These are phyloP conservation scores for Dione juno DNA, from an alignment of 2,888 invertebrate genomes.

Conservation along the genomic window DNA sequence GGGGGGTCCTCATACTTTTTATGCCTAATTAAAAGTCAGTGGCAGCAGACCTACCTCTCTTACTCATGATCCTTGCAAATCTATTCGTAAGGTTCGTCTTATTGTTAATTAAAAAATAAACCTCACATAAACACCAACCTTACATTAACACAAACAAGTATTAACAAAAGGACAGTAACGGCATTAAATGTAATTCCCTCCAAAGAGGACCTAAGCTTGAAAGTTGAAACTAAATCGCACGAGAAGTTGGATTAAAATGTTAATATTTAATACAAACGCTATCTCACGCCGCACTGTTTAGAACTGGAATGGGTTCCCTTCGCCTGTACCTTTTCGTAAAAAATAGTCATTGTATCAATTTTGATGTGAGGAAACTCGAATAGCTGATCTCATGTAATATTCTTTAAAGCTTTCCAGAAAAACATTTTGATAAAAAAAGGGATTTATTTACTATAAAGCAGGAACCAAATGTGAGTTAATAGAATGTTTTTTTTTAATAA, in stretches of 20 bases:
- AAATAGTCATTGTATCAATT: constrained; percentile 13
- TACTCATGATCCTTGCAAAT: too few species aligned
- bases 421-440: neutral
- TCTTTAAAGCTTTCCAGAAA: neutral
- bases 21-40: too few species aligned
- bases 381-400: constrained; percentile 19
- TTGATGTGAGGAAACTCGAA: neutral
- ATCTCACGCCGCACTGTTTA: constrained; percentile 36
- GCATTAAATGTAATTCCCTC: constrained; percentile 25
- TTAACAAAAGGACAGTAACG: constrained; percentile 16
- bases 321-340: constrained; percentile 7
- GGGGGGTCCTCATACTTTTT: too few species aligned
- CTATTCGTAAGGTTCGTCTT: too few species aligned
- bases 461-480: neutral
- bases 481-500: too few species aligned
- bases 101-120: neutral
- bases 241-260: constrained; percentile 41
- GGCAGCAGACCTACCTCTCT: too few species aligned
- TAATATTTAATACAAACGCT: constrained; percentile 41
- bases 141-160: constrained; percentile 1
- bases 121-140: neutral
- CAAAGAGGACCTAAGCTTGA: constrained; percentile 28
- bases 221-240: constrained; percentile 37
- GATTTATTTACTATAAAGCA: neutral
- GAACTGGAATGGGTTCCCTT: constrained; percentile 23